Evolutionary conservation across 2,888 invertebrate genomes (phyloP).

Genomic region (Dione juno): DNA sequence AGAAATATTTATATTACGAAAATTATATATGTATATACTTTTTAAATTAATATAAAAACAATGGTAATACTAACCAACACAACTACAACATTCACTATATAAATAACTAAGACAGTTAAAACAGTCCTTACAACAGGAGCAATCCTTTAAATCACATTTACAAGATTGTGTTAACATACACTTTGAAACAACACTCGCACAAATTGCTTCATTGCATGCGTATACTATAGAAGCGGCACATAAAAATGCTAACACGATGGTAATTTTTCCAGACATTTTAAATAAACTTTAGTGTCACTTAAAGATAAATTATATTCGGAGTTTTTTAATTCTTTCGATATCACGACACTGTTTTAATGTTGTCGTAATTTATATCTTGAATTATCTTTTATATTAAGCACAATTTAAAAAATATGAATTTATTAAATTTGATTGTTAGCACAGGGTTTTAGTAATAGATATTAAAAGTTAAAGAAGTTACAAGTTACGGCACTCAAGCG

Average conservation of each 20-base stretch:
- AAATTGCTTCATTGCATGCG: slow-evolving; percentile 95
- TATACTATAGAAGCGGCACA: slow-evolving; percentile 71
- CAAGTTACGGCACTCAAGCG: not conserved
- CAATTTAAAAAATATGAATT: not conserved
- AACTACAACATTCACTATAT: slow-evolving; percentile 97
- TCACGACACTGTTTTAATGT: not conserved
- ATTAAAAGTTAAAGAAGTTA: not conserved
- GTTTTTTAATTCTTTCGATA: not conserved
- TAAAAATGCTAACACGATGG: slow-evolving; percentile 63
- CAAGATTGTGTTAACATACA: slow-evolving; percentile 98
- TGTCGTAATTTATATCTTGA: not conserved
- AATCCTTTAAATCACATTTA: slow-evolving; percentile 96
- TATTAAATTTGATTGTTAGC: not conserved
- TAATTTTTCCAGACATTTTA: slow-evolving; percentile 69
- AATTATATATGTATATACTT: not conserved
- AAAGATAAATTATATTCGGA: not conserved
- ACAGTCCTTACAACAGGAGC: slow-evolving; percentile 97
- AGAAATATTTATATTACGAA: not conserved
- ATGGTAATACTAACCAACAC: slow-evolving; percentile 92
- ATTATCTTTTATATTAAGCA: not conserved
- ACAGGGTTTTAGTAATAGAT: not conserved
- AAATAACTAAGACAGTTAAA: slow-evolving; percentile 93
- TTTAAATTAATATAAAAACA: not conserved
- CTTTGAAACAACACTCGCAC: slow-evolving; percentile 97
- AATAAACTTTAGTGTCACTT: not conserved